Evolutionary conservation across 2,113 vertebrate species (phyloP).

Genomic region (Deroptyus accipitrinus): DNA sequence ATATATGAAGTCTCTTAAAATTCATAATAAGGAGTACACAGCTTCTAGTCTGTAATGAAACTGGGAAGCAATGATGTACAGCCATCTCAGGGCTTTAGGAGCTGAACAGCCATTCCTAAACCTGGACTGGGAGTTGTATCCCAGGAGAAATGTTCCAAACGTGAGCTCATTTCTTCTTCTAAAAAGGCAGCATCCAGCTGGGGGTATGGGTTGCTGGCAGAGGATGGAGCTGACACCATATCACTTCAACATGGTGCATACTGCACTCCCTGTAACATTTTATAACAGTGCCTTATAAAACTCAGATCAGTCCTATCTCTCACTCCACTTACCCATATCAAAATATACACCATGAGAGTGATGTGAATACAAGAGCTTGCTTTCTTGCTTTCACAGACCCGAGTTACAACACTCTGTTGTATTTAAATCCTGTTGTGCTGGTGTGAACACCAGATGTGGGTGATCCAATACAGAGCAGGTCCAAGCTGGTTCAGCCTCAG

Average conservation of each 20-base stretch:
- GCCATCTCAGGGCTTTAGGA: neutral
- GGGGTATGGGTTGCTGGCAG: neutral
- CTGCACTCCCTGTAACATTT: conserved; percentile 30
- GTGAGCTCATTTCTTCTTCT: conserved; percentile 22
- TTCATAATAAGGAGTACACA: neutral
- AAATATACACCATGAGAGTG: conserved; percentile 2
- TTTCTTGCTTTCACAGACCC: neutral
- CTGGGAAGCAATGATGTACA: neutral
- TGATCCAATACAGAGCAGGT: conserved; percentile 21
- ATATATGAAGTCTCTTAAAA: neutral
- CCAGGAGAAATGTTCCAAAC: conserved; percentile 41
- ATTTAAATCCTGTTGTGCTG: neutral
- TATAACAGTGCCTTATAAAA: conserved; percentile 41
- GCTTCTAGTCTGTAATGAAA: neutral
- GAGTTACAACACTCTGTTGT: neutral
- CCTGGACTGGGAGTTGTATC: neutral
- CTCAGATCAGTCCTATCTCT: conserved; percentile 19
- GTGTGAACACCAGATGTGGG: conserved; percentile 20
- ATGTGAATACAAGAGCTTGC: neutral
- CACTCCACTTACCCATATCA: neutral
- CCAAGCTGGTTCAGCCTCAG: conserved; percentile 15
- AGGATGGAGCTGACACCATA: neutral
- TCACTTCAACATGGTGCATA: conserved; percentile 18
- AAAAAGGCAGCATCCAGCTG: conserved; percentile 44
- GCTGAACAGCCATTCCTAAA: neutral